Conservation (phyloP, 2,113 vertebrate species). For the Ursus arctos region DNA sequence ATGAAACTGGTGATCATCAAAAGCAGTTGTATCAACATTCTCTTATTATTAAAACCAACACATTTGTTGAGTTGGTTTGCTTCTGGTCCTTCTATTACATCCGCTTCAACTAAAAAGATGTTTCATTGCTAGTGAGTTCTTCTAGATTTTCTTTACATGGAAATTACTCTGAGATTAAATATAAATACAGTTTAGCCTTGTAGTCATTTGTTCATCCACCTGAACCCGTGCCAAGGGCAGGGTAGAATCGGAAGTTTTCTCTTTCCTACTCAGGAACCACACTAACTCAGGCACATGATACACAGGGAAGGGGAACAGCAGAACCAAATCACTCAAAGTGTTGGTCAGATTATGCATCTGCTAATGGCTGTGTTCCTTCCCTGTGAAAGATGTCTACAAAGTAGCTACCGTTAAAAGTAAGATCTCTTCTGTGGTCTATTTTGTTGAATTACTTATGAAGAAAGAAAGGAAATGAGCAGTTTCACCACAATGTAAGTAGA, state of each 20-base stretch:
- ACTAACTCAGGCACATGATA: not conserved
- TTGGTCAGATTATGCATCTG: not conserved
- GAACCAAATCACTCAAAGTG: not conserved
- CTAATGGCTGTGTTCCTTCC: not conserved
- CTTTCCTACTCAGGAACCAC: not conserved
- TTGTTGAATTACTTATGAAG: conserved; percentile 40
- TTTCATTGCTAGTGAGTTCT: not conserved
- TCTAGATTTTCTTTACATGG: not conserved
- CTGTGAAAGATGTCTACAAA: not conserved
- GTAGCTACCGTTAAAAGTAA: not conserved
- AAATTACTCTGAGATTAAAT: not conserved
- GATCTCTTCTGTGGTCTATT: not conserved
- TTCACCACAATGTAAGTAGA: conserved; percentile 29
- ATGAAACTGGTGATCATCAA: conserved; percentile 23
- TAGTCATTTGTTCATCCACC: not conserved
- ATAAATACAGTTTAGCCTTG: not conserved
- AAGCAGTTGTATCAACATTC: conserved; percentile 34
- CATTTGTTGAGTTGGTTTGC: not conserved
- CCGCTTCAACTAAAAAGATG: conserved; percentile 10
- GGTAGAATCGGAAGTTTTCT: not conserved
- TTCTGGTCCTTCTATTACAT: not conserved
- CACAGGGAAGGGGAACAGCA: not conserved
- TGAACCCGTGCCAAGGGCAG: not conserved
- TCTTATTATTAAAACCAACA: conserved; percentile 41
- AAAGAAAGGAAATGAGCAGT: not conserved